Evolutionary conservation across 2,888 invertebrate genomes (phyloP).

Genomic region (Bellardia pandia): DNA sequence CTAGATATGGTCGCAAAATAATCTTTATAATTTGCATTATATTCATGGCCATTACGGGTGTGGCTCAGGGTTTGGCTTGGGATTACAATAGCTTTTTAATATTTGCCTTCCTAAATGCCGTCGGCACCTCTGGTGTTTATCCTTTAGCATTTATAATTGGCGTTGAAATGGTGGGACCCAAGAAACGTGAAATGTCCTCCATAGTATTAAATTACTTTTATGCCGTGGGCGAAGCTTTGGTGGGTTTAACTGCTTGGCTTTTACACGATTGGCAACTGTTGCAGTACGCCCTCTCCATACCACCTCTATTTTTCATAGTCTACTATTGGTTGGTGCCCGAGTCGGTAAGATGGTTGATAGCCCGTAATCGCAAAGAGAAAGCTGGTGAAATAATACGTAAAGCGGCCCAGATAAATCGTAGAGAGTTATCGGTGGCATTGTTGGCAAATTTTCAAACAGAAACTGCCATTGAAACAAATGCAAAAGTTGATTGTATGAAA

Average conservation of each 20-base stretch:
- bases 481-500: not conserved
- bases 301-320: slow-evolving; percentile 86
- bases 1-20: slow-evolving; percentile 86
- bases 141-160: slow-evolving; percentile 87
- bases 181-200: slow-evolving; percentile 87
- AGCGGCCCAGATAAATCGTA: slow-evolving; percentile 86
- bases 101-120: slow-evolving; percentile 86
- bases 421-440: slow-evolving; percentile 84
- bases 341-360: slow-evolving; percentile 88
- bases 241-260: slow-evolving; percentile 87
- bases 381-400: slow-evolving; percentile 86
- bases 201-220: slow-evolving; percentile 88
- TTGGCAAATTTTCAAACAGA: slow-evolving; percentile 83
- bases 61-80: slow-evolving; percentile 85
- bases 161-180: slow-evolving; percentile 88
- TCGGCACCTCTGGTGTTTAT: slow-evolving; percentile 87
- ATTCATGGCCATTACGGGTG: slow-evolving; percentile 86
- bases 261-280: slow-evolving; percentile 86
- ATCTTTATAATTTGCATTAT: slow-evolving; percentile 86
- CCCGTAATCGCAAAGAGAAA: slow-evolving; percentile 85
- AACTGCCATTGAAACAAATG: not conserved
- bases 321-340: slow-evolving; percentile 88
- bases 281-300: slow-evolving; percentile 86
- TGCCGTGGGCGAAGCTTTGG: slow-evolving; percentile 87
- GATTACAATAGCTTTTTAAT: slow-evolving; percentile 85